Evolutionary conservation across 2,888 invertebrate genomes (phyloP).

Genomic region (Pristionchus exspectatus): DNA sequence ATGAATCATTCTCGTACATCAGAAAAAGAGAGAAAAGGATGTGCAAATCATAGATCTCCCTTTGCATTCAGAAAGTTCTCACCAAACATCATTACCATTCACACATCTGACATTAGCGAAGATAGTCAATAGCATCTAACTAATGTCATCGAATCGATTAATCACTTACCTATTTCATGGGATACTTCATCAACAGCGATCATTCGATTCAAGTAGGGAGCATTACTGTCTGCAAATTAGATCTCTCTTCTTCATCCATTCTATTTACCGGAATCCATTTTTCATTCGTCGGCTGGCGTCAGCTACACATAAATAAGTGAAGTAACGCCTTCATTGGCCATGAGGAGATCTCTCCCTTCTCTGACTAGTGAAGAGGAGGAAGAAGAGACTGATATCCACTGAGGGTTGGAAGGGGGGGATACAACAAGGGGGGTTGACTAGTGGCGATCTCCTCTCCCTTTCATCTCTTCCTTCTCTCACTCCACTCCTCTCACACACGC

Average conservation of each 20-base stretch:
- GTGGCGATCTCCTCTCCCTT: conserved; percentile 35
- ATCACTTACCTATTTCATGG: conserved; percentile 69
- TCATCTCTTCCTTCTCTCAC: conserved; percentile 15
- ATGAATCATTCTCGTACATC: conserved; percentile 29
- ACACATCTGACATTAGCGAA: not conserved
- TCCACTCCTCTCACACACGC: conserved; percentile 8
- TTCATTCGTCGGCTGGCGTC: not conserved
- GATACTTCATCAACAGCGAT: conserved; percentile 75
- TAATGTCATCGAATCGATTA: not conserved
- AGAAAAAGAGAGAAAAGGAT: conserved; percentile 6
- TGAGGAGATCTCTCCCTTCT: not conserved
- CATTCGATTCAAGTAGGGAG: conserved; percentile 75
- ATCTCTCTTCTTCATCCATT: not conserved
- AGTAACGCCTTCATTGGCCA: not conserved
- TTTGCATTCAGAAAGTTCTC: not conserved
- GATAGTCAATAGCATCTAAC: not conserved
- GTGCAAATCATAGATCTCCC: not conserved
- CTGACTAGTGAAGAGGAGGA: not conserved
- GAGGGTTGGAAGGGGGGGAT: conserved; percentile 4
- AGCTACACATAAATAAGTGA: conserved; percentile 10
- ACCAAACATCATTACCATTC: not conserved
- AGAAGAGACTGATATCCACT: not conserved
- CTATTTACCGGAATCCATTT: conserved; percentile 46
- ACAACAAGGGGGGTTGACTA: conserved; percentile 23
- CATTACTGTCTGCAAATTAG: conserved; percentile 69